phyloP scores from a whole-genome alignment of 2,888 invertebrate species.

The Leptinotarsa haldemani region DNA sequence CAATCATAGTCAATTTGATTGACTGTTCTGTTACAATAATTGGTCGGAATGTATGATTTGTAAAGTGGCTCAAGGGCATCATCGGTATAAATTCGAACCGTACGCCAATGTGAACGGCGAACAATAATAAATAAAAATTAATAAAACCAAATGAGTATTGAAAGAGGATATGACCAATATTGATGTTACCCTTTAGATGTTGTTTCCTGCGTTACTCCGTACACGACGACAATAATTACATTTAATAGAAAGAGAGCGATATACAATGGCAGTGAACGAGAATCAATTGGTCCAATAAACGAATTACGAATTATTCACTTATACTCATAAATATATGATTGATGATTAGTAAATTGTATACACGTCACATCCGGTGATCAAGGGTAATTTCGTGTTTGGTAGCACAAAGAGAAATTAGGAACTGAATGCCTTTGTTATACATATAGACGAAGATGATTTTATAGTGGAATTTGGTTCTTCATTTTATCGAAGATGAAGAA shows the following conservation, averaged over 20 bases:
- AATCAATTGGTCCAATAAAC: slow-evolving; percentile 62
- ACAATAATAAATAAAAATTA: slow-evolving; percentile 46
- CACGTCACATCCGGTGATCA: slow-evolving; percentile 64
- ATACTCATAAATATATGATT: slow-evolving; percentile 66
- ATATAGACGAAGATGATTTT: not conserved
- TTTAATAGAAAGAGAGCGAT: slow-evolving; percentile 47
- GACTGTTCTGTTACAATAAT: slow-evolving; percentile 8
- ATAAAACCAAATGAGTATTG: slow-evolving; percentile 45
- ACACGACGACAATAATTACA: slow-evolving; percentile 39
- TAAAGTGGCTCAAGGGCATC: slow-evolving; percentile 33
- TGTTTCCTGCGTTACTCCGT: slow-evolving; percentile 48
- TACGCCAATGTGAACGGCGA: slow-evolving; percentile 27
- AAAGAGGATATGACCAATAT: slow-evolving; percentile 56
- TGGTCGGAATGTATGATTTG: slow-evolving; percentile 13
- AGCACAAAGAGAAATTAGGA: slow-evolving; percentile 37
- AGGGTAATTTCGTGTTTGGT: slow-evolving; percentile 41
- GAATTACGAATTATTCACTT: slow-evolving; percentile 62
- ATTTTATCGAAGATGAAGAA: not conserved
- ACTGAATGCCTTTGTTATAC: slow-evolving; percentile 20
- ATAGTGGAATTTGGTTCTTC: not conserved
- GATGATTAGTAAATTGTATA: slow-evolving; percentile 67
- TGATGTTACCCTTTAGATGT: slow-evolving; percentile 53
- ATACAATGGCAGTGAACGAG: slow-evolving; percentile 57
- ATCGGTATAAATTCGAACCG: slow-evolving; percentile 24
- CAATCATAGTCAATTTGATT: not conserved